Evolutionary conservation across 2,888 invertebrate genomes (phyloP).

Genomic region (Seira ritae): DNA sequence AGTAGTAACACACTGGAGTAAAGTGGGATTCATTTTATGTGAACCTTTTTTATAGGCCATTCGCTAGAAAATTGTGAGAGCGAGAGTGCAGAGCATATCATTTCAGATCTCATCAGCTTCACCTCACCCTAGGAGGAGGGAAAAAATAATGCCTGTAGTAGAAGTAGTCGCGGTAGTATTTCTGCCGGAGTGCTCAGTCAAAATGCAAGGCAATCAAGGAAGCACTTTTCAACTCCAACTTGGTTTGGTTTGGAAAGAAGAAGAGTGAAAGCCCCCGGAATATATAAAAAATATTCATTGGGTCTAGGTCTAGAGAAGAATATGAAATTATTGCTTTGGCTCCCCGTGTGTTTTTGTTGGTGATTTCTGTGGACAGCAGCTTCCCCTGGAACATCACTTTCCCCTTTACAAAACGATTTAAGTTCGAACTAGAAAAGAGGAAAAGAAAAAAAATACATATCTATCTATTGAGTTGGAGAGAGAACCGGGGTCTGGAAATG

Average conservation of each 20-base stretch:
- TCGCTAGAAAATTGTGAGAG: conserved; percentile 5
- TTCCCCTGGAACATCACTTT: conserved; percentile 4
- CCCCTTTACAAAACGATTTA: not conserved
- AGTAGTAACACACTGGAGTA: not conserved
- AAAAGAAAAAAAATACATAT: too few species aligned
- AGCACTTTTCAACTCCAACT: conserved; percentile 9
- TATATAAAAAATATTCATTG: not conserved
- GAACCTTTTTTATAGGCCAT: conserved; percentile 14
- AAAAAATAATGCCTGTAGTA: too few species aligned
- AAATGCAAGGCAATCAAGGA: conserved; percentile 12
- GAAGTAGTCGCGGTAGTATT: too few species aligned
- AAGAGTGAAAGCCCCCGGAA: not conserved
- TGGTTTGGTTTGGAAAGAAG: not conserved
- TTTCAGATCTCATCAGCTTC: conserved; percentile 16
- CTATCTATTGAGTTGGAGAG: too few species aligned
- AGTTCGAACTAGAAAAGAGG: not conserved
- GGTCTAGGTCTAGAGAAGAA: not conserved
- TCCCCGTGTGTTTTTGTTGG: conserved; percentile 13
- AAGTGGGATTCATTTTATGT: conserved; percentile 16
- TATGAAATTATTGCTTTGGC: conserved; percentile 12
- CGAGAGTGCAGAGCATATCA: not conserved
- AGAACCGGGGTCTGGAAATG: too few species aligned
- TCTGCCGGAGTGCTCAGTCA: not conserved
- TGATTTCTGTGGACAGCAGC: conserved; percentile 4
- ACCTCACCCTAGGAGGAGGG: not conserved